Evolutionary conservation across 2,113 vertebrate species (phyloP), one percentile per base, ranked within the genome.

Genomic region (Bubo bubo): DNA sequence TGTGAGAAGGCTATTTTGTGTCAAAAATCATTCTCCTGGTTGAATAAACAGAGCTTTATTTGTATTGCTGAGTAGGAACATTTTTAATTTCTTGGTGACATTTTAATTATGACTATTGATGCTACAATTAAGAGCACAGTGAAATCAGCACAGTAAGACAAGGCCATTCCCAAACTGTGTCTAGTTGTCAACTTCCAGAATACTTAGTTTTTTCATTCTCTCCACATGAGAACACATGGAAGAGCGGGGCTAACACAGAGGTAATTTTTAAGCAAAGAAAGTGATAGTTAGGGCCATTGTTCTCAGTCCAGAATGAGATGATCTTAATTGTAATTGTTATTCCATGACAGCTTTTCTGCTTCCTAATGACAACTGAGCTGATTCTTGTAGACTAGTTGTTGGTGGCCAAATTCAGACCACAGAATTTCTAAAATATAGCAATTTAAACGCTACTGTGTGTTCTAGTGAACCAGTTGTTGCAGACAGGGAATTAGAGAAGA

Each of bases 1-100:
- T 84, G 63, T 73, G 39, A 87, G 81, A 87, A 68, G 88, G 71
- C 52, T 94, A 75, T 79, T 93, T 85, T 94, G n/a, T 95, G 86
- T 84, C 76, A 80, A 53, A 86, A 91, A 90, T 72, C 34, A 34
- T 91, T 71, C 63, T 90, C 15, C 56, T 91, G 45, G 41, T 43
- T 94, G 74, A 86, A 86, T 93, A 91, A 97, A 84, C 71, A 90
- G 67, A 77, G n/a, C 12, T 94, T 66, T 88, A 79, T 95, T 95
- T 95, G n/a, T 83, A 50, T 63, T 79, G 59, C 45, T 47, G 41
- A 81, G 39, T 35, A 71, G 50, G 49, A 96, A 66, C 53, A 53
- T 70, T 41, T 77, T 84, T 68, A 81, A 70, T 83, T 89, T 92
- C 74, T 89, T 74, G 41, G 45, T 96, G 84, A 80, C 32, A 4